Conservation (phyloP, 1,140 invertebrate species). For the Habropoda laboriosa region DNA sequence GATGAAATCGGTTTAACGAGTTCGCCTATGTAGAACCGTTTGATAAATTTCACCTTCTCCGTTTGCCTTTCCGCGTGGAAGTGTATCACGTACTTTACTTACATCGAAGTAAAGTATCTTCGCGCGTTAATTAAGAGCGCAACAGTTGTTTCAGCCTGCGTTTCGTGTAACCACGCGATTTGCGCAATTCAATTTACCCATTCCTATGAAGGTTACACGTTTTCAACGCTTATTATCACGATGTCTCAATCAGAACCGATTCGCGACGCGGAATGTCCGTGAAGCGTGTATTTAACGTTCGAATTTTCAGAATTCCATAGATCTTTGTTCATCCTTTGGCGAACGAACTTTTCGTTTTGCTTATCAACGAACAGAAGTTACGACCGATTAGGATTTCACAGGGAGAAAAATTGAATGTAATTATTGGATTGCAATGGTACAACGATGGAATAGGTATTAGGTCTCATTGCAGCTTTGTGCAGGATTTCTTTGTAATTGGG, state of each 20-base stretch:
- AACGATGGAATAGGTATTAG: too few species aligned
- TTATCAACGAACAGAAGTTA: too few species aligned
- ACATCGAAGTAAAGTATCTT: too few species aligned
- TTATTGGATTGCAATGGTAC: too few species aligned
- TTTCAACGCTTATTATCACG: neutral
- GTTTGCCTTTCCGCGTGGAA: neutral
- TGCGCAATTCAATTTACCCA: neutral
- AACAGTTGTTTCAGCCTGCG: neutral
- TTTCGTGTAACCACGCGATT: neutral
- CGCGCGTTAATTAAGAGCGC: slow-evolving; percentile 21
- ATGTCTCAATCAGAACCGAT: neutral
- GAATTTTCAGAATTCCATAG: neutral
- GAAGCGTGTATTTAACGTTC: neutral
- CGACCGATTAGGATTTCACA: too few species aligned
- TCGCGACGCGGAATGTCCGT: neutral
- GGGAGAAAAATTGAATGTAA: too few species aligned
- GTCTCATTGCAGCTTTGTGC: too few species aligned
- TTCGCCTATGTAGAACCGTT: too few species aligned
- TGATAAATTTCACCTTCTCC: slow-evolving; percentile 3
- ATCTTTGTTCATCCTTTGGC: too few species aligned
- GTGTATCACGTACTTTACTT: neutral
- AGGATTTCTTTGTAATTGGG: too few species aligned
- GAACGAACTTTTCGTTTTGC: too few species aligned
- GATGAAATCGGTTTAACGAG: too few species aligned
- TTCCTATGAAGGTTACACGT: slow-evolving; percentile 6